Percentiles rank a stretch among this genome's conserved stretches.
These are phyloP conservation scores for Poeciliopsis retropinna DNA, from an alignment of 2,113 vertebrate species.

Conservation along the genomic window DNA sequence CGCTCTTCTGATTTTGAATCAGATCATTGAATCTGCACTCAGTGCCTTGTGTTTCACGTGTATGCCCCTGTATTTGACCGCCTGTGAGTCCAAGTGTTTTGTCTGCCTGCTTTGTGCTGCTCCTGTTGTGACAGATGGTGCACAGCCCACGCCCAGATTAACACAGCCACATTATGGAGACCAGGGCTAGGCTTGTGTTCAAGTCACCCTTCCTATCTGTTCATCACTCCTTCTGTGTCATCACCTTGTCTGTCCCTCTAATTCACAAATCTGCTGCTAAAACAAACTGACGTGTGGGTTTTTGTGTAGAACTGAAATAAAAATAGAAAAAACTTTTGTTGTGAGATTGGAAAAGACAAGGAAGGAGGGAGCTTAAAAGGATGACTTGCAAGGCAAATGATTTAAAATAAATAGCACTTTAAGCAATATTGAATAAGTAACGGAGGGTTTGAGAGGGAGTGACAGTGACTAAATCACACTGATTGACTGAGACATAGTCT, in stretches of 20 bases:
- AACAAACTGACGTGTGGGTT: constrained; percentile 9
- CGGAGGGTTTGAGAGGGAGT: background rate
- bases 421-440: constrained; percentile 7
- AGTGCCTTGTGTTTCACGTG: constrained; percentile 7
- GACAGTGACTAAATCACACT: constrained; percentile 38
- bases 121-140: constrained; percentile 76
- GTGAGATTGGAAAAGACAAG: too few species aligned
- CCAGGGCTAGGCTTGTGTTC: constrained; percentile 50
- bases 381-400: background rate
- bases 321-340: background rate
- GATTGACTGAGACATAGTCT: constrained; percentile 34
- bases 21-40: background rate
- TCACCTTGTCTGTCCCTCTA: constrained; percentile 2
- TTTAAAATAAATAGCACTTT: constrained; percentile 7
- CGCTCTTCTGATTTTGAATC: constrained; percentile 3
- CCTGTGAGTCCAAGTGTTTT: constrained; percentile 41
- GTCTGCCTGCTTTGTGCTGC: constrained; percentile 59
- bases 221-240: constrained; percentile 15
- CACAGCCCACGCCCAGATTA: constrained; percentile 76
- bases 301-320: constrained; percentile 22
- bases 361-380: background rate
- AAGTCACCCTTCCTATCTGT: constrained; percentile 35
- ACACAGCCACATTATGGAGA: constrained; percentile 72
- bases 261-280: constrained; percentile 23
- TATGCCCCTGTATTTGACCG: background rate